Conservation (phyloP, 2,888 invertebrate species). For the Romanomermis culicivorax region DNA sequence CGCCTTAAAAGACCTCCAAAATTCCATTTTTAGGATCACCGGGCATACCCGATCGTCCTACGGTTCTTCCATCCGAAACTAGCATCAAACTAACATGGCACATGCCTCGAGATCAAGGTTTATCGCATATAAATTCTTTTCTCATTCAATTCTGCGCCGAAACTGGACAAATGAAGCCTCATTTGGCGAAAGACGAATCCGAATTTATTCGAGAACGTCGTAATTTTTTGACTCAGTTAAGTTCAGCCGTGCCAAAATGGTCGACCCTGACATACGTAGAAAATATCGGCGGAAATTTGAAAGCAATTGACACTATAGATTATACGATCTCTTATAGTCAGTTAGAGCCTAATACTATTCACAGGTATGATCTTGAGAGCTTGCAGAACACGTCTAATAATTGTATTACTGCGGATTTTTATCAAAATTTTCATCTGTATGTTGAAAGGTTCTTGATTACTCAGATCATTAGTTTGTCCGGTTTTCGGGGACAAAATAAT, state of each 20-base stretch:
- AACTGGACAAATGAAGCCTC: not conserved
- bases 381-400: no score
- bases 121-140: constrained; percentile 65
- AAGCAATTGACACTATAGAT: constrained; percentile 61
- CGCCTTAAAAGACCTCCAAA: no score
- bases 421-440: no score
- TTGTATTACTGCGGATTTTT: no score
- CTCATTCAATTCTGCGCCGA: constrained; percentile 44
- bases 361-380: no score
- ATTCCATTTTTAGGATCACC: constrained; percentile 27
- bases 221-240: not conserved
- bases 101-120: constrained; percentile 53
- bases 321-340: constrained; percentile 80
- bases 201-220: not conserved
- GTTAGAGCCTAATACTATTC: constrained; percentile 68
- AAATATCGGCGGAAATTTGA: no score
- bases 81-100: constrained; percentile 67
- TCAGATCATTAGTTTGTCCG: no score
- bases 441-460: no score
- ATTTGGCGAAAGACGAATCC: no score
- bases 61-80: constrained; percentile 39
- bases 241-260: not conserved
- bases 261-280: not conserved
- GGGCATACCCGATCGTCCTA: constrained; percentile 24
- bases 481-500: no score